Evolutionary conservation across 2,888 invertebrate genomes (phyloP), one percentile per base, ranked within the genome.

Genomic region (Adela reaumurella): DNA sequence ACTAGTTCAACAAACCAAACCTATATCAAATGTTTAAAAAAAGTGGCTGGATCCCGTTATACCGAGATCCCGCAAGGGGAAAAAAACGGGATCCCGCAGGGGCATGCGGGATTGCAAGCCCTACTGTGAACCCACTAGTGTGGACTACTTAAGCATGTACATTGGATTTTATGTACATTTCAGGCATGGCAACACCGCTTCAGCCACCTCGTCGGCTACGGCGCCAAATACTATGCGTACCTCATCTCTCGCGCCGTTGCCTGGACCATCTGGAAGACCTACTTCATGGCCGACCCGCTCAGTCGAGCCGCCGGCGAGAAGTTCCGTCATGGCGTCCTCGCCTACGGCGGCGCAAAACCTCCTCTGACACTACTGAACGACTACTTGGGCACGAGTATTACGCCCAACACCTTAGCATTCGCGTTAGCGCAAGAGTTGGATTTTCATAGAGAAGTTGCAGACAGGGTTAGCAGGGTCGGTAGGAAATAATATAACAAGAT

Each of bases 181-280:
- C 61, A 91, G 85, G 94, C 96, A 1, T 97, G 96, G 96, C 97
- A 97, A 62, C 82, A 94, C 59, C 82, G 97, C 51, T 99, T 99
- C 77, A 92, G 94, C 53, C 99, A 99, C 72, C 79, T 99, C 49
- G 92, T 97, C 3, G 97, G 97, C 1, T 99, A 99, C 70, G 99
- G 99, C 41, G 97, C 97, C 0, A 97, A 97, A 70, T 99, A 99
- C 74, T 99, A 98, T 70, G 92, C 98, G 1, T 99, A 99, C 74
- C 79, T 99, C 54, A 90, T 97, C 62, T 97, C 98, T 0, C 85
- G 93, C 60, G 94, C 96, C 8, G 86, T 97, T 46, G 96, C 97
- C 0, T 91, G 94, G 50, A 88, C 89, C 79, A 92, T 96, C 54
- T 98, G 97, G 97, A 88, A 91, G 63, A 84, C 84, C 17, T 88